Evolutionary conservation across 1,140 invertebrate species (phyloP).

Genomic region (Wiebesia pumilae): DNA sequence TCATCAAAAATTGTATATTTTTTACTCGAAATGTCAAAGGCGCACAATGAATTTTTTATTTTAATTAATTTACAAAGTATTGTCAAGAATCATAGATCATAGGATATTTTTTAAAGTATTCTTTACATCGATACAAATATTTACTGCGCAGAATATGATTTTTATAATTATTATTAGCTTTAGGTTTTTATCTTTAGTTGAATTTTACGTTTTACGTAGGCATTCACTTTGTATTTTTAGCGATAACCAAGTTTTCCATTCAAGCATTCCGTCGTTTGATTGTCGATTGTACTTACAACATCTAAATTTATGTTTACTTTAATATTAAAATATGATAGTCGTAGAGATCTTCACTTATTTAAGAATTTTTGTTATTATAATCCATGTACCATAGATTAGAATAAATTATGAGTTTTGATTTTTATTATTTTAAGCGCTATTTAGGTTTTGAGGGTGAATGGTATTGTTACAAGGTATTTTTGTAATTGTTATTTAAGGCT

Average conservation of each 20-base stretch:
- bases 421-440: slow-evolving; percentile 22
- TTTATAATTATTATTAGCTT: slow-evolving; percentile 12
- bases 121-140: not conserved
- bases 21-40: not conserved
- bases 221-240: not conserved
- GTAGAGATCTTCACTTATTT: not conserved
- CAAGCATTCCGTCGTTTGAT: slow-evolving; percentile 27
- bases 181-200: not conserved
- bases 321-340: not conserved
- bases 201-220: not conserved
- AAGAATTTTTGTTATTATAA: slow-evolving; percentile 14
- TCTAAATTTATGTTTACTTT: not conserved
- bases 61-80: slow-evolving; percentile 8
- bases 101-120: not conserved
- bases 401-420: slow-evolving; percentile 12
- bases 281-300: slow-evolving; percentile 38
- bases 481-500: slow-evolving; percentile 33
- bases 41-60: slow-evolving; percentile 1
- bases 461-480: slow-evolving; percentile 46
- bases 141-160: not conserved
- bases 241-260: not conserved
- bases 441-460: slow-evolving; percentile 40
- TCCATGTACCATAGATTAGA: slow-evolving; percentile 38
- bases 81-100: not conserved
- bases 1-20: not conserved